A percentile compares a stretch with the other conserved stretches of the same genome.
phyloP scores from a whole-genome alignment of 2,888 invertebrate genomes.

The Seira sanloemensis region DNA sequence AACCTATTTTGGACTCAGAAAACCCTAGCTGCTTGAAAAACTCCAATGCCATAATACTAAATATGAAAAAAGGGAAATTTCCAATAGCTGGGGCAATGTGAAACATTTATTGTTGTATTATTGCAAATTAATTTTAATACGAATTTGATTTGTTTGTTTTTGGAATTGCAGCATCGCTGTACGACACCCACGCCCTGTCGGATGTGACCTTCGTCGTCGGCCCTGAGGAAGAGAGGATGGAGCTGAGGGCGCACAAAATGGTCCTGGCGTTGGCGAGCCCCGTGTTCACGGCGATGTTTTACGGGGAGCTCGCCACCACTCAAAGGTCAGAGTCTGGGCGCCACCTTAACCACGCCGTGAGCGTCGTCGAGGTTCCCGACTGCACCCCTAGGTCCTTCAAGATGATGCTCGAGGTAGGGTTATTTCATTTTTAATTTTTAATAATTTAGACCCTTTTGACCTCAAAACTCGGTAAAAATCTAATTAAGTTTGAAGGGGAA shows the following conservation, averaged over 20 bases:
- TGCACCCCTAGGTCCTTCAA: conserved; percentile 16
- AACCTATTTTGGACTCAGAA: no score
- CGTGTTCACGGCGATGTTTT: conserved; percentile 71
- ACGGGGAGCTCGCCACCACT: conserved; percentile 38
- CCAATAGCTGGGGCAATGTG: no score
- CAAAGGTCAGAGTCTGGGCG: not conserved
- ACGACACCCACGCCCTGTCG: conserved; percentile 45
- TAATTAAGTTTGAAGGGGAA: no score
- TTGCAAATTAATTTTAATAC: no score
- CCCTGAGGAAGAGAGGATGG: conserved; percentile 23
- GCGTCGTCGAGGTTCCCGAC: conserved; percentile 28
- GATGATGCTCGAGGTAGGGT: not conserved
- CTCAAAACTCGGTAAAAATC: no score
- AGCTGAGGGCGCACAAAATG: conserved; percentile 64
- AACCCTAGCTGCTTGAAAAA: no score
- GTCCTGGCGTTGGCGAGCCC: conserved; percentile 67
- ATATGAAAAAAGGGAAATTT: no score
- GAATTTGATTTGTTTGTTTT: no score
- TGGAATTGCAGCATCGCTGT: conserved; percentile 13
- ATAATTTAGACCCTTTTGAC: no score
- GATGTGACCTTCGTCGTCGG: conserved; percentile 64
- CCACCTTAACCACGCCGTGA: conserved; percentile 19
- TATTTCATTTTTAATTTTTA: no score
- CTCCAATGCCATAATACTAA: no score
- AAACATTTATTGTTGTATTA: no score